These are phyloP conservation scores for Craseonycteris thonglongyai DNA, from an alignment of 2,113 vertebrate genomes.

Conservation along the genomic window DNA sequence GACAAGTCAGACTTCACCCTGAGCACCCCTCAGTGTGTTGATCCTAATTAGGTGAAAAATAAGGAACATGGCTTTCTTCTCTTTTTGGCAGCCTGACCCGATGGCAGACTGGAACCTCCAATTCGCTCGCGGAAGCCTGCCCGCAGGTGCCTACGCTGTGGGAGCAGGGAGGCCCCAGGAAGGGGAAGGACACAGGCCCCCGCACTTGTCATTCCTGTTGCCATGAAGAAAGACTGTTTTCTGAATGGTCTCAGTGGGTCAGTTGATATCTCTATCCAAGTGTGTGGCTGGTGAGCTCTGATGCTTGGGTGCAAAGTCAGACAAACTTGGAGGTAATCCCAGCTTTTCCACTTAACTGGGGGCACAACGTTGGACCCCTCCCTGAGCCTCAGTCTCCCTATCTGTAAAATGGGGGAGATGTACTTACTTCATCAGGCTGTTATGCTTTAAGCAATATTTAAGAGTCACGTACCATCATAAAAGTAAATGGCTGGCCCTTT, in stretches of 20 bases:
- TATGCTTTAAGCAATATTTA: not conserved
- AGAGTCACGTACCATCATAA: not conserved
- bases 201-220: not conserved
- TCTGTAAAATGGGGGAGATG: not conserved
- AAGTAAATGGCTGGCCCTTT: not conserved
- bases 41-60: conserved; percentile 49
- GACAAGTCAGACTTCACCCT: conserved; percentile 44
- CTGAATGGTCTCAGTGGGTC: not conserved
- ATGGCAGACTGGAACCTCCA: conserved; percentile 37
- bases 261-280: not conserved
- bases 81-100: conserved; percentile 50
- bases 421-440: not conserved
- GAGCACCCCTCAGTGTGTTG: conserved; percentile 42
- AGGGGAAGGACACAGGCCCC: not conserved
- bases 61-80: conserved; percentile 56
- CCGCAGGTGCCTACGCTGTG: not conserved
- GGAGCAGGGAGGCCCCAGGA: not conserved
- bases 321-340: not conserved
- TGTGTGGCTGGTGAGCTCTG: not conserved
- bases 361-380: not conserved
- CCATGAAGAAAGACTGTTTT: not conserved
- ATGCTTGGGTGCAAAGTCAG: not conserved
- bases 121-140: not conserved
- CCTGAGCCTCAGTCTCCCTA: not conserved
- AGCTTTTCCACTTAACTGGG: not conserved